Conservation (phyloP, 1,140 invertebrate genomes). For the Zaprionus tsacasi region DNA sequence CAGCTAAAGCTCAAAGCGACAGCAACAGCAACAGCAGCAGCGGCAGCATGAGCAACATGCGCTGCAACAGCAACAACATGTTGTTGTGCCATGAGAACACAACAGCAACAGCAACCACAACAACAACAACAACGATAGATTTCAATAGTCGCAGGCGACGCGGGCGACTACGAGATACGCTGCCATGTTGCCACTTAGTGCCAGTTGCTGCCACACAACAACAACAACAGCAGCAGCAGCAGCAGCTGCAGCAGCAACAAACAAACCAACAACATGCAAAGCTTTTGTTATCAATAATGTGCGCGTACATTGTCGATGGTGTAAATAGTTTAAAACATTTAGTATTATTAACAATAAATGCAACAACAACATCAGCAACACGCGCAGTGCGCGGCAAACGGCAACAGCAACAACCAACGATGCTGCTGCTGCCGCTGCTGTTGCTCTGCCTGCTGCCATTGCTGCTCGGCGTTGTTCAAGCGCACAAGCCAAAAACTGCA, state of each 20-base stretch:
- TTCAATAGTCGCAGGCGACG: constrained; percentile 81
- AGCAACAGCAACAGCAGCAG: constrained; percentile 16
- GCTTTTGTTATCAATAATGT: constrained; percentile 71
- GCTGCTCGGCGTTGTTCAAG: constrained; percentile 60
- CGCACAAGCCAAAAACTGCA: constrained; percentile 74
- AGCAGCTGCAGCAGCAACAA: constrained; percentile 29
- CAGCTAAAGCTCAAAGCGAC: constrained; percentile 45
- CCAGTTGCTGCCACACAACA: constrained; percentile 50
- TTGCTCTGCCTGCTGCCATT: constrained; percentile 61
- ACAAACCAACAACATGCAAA: constrained; percentile 60
- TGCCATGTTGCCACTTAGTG: constrained; percentile 56
- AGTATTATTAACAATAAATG: constrained; percentile 80
- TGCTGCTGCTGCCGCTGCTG: constrained; percentile 13
- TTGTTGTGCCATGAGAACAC: background rate
- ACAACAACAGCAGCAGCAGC: constrained; percentile 32
- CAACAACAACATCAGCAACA: constrained; percentile 13
- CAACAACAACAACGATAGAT: constrained; percentile 78
- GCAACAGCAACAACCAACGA: constrained; percentile 19
- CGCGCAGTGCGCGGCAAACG: constrained; percentile 6
- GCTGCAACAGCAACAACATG: constrained; percentile 26
- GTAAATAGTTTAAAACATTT: constrained; percentile 81
- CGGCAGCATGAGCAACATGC: constrained; percentile 38
- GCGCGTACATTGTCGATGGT: constrained; percentile 69
- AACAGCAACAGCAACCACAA: constrained; percentile 58
- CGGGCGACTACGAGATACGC: constrained; percentile 69